These are phyloP conservation scores for Takifugu bimaculatus DNA, from an alignment of 2,113 vertebrate species.

Conservation along the genomic window DNA sequence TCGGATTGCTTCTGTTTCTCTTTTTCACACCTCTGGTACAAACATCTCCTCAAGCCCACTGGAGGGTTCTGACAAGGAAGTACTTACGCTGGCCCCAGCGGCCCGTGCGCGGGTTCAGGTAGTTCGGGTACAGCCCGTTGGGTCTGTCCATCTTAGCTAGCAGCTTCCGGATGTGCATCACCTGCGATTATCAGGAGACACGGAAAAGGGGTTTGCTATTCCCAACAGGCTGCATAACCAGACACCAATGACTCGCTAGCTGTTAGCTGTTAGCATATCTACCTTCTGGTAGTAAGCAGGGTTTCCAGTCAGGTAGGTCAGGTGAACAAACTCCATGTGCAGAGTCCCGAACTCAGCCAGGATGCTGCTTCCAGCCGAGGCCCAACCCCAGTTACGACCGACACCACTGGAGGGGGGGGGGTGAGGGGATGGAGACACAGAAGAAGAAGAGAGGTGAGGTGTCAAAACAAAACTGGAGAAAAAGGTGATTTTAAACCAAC, in stretches of 20 bases:
- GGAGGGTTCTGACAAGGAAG: neutral
- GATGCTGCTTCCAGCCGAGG: slow-evolving; percentile 97
- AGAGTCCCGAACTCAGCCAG: slow-evolving; percentile 96
- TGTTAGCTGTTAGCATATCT: neutral
- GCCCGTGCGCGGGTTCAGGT: slow-evolving; percentile 95
- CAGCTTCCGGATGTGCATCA: slow-evolving; percentile 96
- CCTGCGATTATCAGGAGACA: slow-evolving; percentile 67
- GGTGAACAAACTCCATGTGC: slow-evolving; percentile 98
- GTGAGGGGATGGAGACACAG: neutral
- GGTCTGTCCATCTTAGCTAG: slow-evolving; percentile 98
- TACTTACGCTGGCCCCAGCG: slow-evolving; percentile 99
- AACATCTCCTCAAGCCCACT: slow-evolving; percentile 1
- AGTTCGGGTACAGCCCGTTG: slow-evolving; percentile 98
- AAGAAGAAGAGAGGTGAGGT: neutral
- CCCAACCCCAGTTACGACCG: slow-evolving; percentile 98
- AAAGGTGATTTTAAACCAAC: too few species aligned
- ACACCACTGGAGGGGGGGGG: slow-evolving; percentile 80
- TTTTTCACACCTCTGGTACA: neutral
- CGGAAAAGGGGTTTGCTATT: neutral
- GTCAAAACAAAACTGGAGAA: neutral
- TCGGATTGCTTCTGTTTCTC: slow-evolving; percentile 12
- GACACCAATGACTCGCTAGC: neutral
- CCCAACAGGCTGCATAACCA: neutral
- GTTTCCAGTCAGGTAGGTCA: slow-evolving; percentile 95
- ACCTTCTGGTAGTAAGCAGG: slow-evolving; percentile 95